These are phyloP conservation scores for Grammomys surdaster DNA, from an alignment of 2,113 vertebrate species.

Conservation along the genomic window DNA sequence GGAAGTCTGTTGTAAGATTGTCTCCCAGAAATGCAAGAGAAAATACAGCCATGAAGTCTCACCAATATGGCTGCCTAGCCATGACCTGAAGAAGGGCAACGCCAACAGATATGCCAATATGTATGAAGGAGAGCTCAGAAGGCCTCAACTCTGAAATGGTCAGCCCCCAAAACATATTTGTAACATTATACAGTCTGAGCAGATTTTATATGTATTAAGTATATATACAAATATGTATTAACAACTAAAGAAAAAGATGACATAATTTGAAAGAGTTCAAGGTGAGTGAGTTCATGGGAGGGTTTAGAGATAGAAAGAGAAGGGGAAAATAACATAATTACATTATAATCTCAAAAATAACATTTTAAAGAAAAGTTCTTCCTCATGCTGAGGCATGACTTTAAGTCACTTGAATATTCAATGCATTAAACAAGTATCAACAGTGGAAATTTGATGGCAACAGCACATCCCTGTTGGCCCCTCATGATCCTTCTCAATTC, in stretches of 20 bases:
- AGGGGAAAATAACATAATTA: neutral
- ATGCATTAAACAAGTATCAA: neutral
- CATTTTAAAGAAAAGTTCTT: neutral
- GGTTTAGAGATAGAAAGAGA: neutral
- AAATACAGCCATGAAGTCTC: neutral
- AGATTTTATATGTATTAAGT: neutral
- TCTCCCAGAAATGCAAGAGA: neutral
- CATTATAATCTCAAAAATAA: neutral
- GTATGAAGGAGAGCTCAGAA: neutral
- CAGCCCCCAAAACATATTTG: neutral
- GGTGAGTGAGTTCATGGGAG: neutral
- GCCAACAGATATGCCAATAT: neutral
- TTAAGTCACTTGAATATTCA: neutral
- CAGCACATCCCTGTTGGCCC: neutral
- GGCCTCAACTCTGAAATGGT: neutral
- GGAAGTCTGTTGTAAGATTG: neutral
- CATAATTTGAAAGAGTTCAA: neutral
- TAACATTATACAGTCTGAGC: neutral
- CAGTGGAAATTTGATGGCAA: neutral
- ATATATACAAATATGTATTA: neutral
- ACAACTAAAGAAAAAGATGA: neutral
- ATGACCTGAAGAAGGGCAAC: neutral
- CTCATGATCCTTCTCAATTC: conserved; percentile 17
- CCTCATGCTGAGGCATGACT: neutral
- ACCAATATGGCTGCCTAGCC: neutral